A percentile compares a stretch with the other conserved stretches of the same genome.
Evolutionary conservation across 2,797 vertebrate genomes (phyloP).

Genomic region (Lacerta agilis): DNA sequence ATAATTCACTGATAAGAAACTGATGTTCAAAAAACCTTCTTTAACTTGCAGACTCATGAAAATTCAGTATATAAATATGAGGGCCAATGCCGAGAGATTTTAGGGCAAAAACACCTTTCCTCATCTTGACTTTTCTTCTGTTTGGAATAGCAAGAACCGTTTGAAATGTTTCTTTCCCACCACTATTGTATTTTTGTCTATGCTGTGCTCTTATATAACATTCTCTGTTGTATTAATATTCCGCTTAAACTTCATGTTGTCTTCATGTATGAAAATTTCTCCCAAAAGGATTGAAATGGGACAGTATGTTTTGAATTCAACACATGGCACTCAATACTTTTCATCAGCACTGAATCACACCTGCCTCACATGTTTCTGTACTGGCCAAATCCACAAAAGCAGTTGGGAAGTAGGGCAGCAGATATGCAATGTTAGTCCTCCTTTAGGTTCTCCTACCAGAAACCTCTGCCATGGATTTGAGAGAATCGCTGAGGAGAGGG

Average conservation of each 20-base stretch:
- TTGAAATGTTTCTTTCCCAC: not conserved
- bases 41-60: not conserved
- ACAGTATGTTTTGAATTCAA: no score
- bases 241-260: no score
- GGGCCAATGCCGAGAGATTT: not conserved
- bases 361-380: not conserved
- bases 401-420: not conserved
- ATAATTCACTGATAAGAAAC: not conserved
- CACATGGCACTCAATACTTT: no score
- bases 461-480: not conserved
- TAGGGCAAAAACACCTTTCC: not conserved
- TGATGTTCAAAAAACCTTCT: not conserved
- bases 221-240: no score
- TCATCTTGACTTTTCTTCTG: not conserved
- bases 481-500: not conserved
- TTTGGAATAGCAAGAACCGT: not conserved
- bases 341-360: no score
- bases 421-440: not conserved
- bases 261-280: no score
- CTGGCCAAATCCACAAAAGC: not conserved
- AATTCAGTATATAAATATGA: not conserved
- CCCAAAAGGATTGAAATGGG: no score
- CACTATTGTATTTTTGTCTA: not conserved
- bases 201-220: not conserved
- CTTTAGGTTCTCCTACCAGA: not conserved